Base-by-base conservation (phyloP, 1,140 invertebrate species). In the Lepeophtheirus salmonis region DNA sequence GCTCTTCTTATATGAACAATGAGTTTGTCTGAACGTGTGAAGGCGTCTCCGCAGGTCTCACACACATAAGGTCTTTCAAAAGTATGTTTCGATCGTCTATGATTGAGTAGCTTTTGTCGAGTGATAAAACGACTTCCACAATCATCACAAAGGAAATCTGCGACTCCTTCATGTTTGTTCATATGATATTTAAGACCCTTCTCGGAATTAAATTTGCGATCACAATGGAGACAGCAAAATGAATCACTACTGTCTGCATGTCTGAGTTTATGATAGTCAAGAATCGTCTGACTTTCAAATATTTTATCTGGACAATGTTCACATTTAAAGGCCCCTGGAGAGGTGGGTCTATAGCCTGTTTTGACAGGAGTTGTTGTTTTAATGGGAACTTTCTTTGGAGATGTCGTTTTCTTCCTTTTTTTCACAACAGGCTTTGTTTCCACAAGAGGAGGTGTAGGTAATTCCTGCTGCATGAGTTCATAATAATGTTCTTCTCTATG, bases 31-130 rank as follows among this genome's bases (percentile, higher is more conserved):
- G 63, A 60, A 30, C 63, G 66, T 52, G 65, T 59, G 53, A 67
- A 67, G 25, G 63, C 64, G 18, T 65, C 50, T 20, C 64, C 63
- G 61, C 66, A 67, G 41, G 63, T 60, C 22, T 63, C 56, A 60
- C 66, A 67, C 14, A 63, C 62, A 57, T 65, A 66, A 10, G 66
- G 66, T 20, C 64, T 58, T 59, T 67, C 66, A 24, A 65, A 65
- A 17, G 66, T 67, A 63, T 67, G 67, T 12, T 64, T 67, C 6
- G 55, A 50, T 10, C 2, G 21, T 17, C 26, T 17, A 18, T 57
- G 55, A 17, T 26, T 21, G 13, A 30, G 55, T 10, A 57, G 55
- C 55, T 57, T 57, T 16, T 57, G 23, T 17, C 55, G 2, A 1
- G 55, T 57, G 26, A 57, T 30, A 23, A 57, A 57, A 21, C 22